Conservation (phyloP, 1,140 invertebrate genomes). For the Microvelia longipes region DNA sequence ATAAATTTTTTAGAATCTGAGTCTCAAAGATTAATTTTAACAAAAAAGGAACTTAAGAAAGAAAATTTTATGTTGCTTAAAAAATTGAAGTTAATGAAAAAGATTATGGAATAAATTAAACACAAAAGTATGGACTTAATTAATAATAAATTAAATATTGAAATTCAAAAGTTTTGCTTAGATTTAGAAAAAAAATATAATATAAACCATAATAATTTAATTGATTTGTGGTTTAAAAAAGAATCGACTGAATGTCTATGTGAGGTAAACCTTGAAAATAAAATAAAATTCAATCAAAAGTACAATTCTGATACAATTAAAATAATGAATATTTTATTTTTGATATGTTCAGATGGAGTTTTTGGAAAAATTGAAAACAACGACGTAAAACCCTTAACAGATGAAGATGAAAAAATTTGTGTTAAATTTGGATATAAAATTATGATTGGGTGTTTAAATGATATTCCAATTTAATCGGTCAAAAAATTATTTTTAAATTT, state of each 20-base stretch:
- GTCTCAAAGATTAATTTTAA: neutral
- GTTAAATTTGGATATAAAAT: neutral
- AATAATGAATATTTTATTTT: neutral
- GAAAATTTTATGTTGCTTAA: neutral
- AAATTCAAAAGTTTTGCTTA: neutral
- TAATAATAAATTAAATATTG: neutral
- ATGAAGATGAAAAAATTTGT: neutral
- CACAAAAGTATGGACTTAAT: neutral
- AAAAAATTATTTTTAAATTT: neutral
- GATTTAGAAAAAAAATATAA: neutral
- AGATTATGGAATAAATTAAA: neutral
- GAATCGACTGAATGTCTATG: neutral
- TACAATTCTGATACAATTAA: neutral
- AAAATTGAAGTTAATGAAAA: neutral
- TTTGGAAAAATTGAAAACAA: neutral
- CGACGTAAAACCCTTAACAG: neutral
- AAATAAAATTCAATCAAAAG: neutral
- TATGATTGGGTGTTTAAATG: neutral
- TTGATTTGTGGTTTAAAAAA: neutral
- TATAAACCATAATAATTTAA: neutral
- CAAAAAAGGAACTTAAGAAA: neutral
- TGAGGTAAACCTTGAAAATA: neutral
- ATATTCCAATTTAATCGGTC: neutral
- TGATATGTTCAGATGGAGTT: neutral
- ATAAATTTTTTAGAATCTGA: neutral